Conservation (phyloP, 2,797 vertebrate species). For the Sebastes cheni region DNA sequence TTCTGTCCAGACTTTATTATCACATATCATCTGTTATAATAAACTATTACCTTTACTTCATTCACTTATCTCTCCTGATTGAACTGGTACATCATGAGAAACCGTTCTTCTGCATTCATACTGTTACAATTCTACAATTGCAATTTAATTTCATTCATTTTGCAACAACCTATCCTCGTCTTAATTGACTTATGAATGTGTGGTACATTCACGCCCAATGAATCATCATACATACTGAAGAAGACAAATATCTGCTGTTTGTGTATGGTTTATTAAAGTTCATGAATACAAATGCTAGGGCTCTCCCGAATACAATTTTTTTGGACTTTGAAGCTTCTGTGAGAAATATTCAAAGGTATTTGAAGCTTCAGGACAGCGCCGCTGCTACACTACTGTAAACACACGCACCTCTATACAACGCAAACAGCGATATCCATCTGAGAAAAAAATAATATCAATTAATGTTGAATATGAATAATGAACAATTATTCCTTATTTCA, state of each 20-base stretch:
- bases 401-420: too few relatives aligned
- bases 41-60: not conserved
- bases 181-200: not conserved
- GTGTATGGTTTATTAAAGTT: not conserved
- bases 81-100: conserved; percentile 14
- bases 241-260: not conserved
- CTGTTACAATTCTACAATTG: not conserved
- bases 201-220: not conserved
- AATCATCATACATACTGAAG: not conserved
- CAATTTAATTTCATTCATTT: not conserved
- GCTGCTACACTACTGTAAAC: too few relatives aligned
- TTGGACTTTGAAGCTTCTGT: too few relatives aligned
- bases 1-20: not conserved
- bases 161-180: not conserved
- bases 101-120: conserved; percentile 12
- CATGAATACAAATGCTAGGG: not conserved
- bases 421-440: too few relatives aligned
- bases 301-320: too few relatives aligned
- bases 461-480: too few relatives aligned
- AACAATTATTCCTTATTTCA: too few relatives aligned
- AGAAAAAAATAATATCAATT: too few relatives aligned
- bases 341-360: too few relatives aligned
- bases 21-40: not conserved
- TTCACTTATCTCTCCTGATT: not conserved
- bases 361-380: too few relatives aligned